Base-by-base conservation (phyloP, 2,797 vertebrate genomes). In the Calcarius lapponicus region DNA sequence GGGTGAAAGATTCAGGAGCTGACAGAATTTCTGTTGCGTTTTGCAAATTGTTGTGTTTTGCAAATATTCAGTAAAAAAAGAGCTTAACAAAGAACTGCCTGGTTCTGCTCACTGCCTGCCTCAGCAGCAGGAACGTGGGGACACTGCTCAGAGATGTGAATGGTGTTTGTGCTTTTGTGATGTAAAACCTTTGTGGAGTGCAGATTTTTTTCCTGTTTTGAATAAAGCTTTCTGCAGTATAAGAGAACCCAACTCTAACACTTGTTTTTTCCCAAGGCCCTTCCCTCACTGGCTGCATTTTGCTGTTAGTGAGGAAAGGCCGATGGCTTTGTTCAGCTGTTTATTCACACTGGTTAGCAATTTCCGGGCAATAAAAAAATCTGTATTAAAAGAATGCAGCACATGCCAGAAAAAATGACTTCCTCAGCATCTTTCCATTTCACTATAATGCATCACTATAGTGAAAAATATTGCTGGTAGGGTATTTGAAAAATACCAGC, bases 401-500 rank as follows among this genome's bases (percentile, higher is more conserved):
- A 81, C 79, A 85, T 32, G 74, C 88, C 91, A 61, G 85, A 88
- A 95, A 93, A 97, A 95, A 40, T 17, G 0, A 86, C 76, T 80
- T 95, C 86, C 78, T 96, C 94, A 95, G 93, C 93, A 95, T 82
- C 93, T 97, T 93, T 71, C 62, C 60, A 47, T 88, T 95, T 89
- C 88, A 45, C 67, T 70, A 9, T 58, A 91, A 66, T 65, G 78
- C 80, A 88, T 73, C 8, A 29, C 62, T 67, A 11, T 71, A 74
- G 91, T 87, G 47, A 88, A 56, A 83, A 94, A 91, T 90, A 92
- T 57, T 94, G 88, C 92, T 90, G 11, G 65, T 43, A 72, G 69
- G 88, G 61, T 90, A 43, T 87, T 60, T 85, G 74, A 96, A 93
- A 94, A 93, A 74, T 58, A 86, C 65, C 36, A 22, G 79, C 92